Percentiles rank a stretch among this genome's conserved stretches.
Evolutionary conservation across 2,888 invertebrate genomes (phyloP).

Genomic region (Meliscaeva auricollis): DNA sequence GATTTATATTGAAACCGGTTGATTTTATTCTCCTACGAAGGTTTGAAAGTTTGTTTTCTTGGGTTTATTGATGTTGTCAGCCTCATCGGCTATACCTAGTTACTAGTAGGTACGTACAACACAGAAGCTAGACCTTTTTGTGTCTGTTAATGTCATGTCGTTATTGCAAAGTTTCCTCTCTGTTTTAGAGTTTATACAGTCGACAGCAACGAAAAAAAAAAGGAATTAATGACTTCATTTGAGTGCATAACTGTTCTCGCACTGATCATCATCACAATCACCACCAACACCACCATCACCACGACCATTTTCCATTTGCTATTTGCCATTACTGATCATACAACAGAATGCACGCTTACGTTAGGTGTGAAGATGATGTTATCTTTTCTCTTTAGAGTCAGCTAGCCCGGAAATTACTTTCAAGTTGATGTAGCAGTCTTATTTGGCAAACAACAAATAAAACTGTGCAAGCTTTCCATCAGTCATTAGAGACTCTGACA

Average conservation of each 20-base stretch:
- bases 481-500: slow-evolving; percentile 45
- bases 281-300: slow-evolving; percentile 17
- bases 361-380: slow-evolving; percentile 56
- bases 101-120: neutral
- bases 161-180: neutral
- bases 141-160: neutral
- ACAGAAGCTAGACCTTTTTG: neutral
- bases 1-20: neutral
- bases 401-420: slow-evolving; percentile 54
- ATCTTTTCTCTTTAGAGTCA: slow-evolving; percentile 37
- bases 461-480: slow-evolving; percentile 38
- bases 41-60: too few species aligned
- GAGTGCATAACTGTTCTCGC: slow-evolving; percentile 58
- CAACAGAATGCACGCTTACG: slow-evolving; percentile 6
- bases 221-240: slow-evolving; percentile 59
- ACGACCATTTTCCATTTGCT: too few species aligned
- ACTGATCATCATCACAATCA: slow-evolving; percentile 25
- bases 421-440: slow-evolving; percentile 43
- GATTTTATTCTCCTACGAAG: too few species aligned
- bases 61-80: neutral
- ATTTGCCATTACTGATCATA: slow-evolving; percentile 38
- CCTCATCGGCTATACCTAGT: neutral
- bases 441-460: slow-evolving; percentile 52
- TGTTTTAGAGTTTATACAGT: neutral
- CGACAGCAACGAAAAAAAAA: slow-evolving; percentile 11